Base-by-base conservation (phyloP, 2,888 invertebrate species). In the Galeruca laticollis region DNA sequence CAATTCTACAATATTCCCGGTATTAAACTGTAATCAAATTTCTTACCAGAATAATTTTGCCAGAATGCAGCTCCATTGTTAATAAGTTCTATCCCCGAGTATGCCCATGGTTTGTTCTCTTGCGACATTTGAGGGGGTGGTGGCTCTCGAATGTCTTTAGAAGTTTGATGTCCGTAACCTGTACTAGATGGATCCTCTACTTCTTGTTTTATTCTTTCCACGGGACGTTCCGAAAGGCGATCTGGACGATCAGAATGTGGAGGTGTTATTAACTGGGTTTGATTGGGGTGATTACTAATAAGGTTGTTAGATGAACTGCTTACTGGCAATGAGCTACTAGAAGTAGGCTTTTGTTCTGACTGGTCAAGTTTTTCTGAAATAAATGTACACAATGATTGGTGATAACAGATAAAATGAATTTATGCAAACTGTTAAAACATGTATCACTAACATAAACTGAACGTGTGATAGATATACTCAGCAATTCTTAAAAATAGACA, bases 41-140 rank as follows among this genome's bases (percentile, higher is more conserved):
- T 26, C 91, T 89, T 84, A 95, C 95, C 95, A 83, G 95, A 95
- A 87, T 95, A 95, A 85, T 95, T 95, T 84, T 95, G 95, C 95
- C 95, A 95, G 87, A 95, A 95, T 52, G 94, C 94, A 59, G 93
- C 92, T 47, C 94, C 94, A 65, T 92, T 92, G 80, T 93, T 92
- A 90, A 95, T 94, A 84, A 95, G 90, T 86, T 95, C 95, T 76
- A 92, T 87, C 64, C 91, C 91, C 40, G 90, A 86, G 85, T 92
- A 92, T 77, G 90, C 90, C 92, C 92, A 92, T 52, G 87, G 87
- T 79, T 90, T 90, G 63, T 75, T 80, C 51, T 87, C 87, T 86
- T 89, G 90, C 69, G 90, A 89, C 49, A 81, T 81, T 26, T 79
- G 87, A 85, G 82, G 75, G 49, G 75, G 78, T 11, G 75, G 78